Conservation (phyloP, 2,888 invertebrate genomes). For the Protodeltote pygarga region DNA sequence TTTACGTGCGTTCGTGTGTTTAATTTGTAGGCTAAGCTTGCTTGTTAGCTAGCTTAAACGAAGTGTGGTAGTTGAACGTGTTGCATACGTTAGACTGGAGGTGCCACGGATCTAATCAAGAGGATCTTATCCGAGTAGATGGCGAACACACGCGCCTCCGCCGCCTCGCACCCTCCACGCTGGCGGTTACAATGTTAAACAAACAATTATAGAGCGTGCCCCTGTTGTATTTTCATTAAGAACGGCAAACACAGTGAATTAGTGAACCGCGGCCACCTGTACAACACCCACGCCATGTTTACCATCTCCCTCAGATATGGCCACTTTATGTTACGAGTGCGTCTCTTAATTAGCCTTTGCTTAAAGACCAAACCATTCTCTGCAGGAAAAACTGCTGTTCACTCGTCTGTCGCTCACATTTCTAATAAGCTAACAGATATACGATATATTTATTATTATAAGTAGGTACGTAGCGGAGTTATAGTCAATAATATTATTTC, state of each 20-base stretch:
- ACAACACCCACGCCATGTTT: slow-evolving; percentile 24
- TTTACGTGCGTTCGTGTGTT: not conserved
- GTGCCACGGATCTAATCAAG: slow-evolving; percentile 19
- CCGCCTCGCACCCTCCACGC: slow-evolving; percentile 3
- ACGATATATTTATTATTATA: slow-evolving; percentile 20
- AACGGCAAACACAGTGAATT: slow-evolving; percentile 51
- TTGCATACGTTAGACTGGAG: slow-evolving; percentile 1
- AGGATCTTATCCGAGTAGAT: slow-evolving; percentile 9
- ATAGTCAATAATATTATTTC: slow-evolving; percentile 13
- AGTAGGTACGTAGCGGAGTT: slow-evolving; percentile 3
- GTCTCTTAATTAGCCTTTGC: slow-evolving; percentile 44
- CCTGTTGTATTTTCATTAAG: slow-evolving; percentile 55
- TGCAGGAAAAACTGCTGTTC: too few relatives aligned
- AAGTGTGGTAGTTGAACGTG: slow-evolving; percentile 10
- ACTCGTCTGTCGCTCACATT: slow-evolving; percentile 1
- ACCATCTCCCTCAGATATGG: slow-evolving; percentile 36
- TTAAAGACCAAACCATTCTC: too few relatives aligned
- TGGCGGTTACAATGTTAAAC: slow-evolving; percentile 19
- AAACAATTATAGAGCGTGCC: slow-evolving; percentile 46
- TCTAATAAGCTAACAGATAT: slow-evolving; percentile 4
- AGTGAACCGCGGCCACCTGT: slow-evolving; percentile 48
- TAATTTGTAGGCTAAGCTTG: not conserved
- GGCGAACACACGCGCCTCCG: slow-evolving; percentile 8
- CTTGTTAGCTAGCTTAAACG: slow-evolving; percentile 5
- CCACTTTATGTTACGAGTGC: slow-evolving; percentile 36